Evolutionary conservation across 2,113 vertebrate genomes (phyloP), one percentile per base, ranked within the genome.

Genomic region (Apteryx mantelli): DNA sequence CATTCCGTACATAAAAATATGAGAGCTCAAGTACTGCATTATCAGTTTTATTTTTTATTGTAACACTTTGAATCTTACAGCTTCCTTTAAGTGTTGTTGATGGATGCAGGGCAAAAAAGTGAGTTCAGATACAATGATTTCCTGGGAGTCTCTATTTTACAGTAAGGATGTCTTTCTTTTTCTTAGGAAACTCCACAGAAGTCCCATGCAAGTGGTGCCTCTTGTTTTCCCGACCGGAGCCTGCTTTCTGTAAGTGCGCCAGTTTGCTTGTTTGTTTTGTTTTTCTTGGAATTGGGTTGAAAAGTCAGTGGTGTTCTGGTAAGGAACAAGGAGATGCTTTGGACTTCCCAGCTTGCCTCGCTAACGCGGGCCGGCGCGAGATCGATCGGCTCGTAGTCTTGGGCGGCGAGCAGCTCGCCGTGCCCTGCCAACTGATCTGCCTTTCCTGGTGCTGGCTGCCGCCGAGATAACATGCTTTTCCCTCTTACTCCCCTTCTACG

Each of bases 161-260:
- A 18, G 3, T 95, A 48, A 95, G 5, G 13, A 36, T 40, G 8
- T 77, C 0, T 52, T 93, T 94, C 86, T 94, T 50, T 63, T 93
- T 61, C 52, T 9, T 88, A 98, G 98, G 98, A 98, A 97, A 86
- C 97, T 74, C 53, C 95, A 84, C 93, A 97, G 94, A 95, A 97
- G 94, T 93, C 97, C 95, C 98, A 98, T 98, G 98, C 97, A 24
- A 98, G 97, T 98, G 98, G 97, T 95, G 79, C 97, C 92, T 88
- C 76, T 88, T 78, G 95, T 94, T 98, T 98, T 94, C 97, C 92
- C 40, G 98, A 98, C 38, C 91, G 1, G 42, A 97, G 87, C 96
- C 97, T 97, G 70, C 97, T 92, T 95, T 95, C 98, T 96, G 98
- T 98, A 98, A 98, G 98, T 98, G 71, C 8, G 4, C 40, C 34